Evolutionary conservation across 2,797 vertebrate genomes (phyloP), one percentile per base, ranked within the genome.

Genomic region (Morelia viridis): DNA sequence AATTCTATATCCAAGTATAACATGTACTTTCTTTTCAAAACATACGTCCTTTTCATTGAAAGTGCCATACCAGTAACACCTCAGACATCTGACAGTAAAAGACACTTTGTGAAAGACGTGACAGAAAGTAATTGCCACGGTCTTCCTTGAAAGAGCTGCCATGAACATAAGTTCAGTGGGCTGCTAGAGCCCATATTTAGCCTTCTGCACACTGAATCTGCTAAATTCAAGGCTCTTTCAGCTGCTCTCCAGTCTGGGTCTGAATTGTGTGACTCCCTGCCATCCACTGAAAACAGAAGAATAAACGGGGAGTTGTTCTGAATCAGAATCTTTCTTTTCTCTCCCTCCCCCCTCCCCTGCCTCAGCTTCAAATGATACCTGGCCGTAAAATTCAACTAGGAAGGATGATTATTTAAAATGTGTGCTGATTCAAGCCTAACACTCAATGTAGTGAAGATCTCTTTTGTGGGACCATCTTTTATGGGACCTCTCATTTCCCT

Each of bases 401-500:
- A 87, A 11, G 22, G 61, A 53, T 53, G 86, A 53, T 91, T 60
- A 71, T 71, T 91, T 93, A 71, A 93, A 88, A 91, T 60, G n/a
- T 85, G 7, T 88, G 90, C 92, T 93, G 87, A 93, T 93, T 89
- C 87, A 91, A 85, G 57, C 24, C 41, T 85, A 88, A 89, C 8
- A 53, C 24, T 60, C 65, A n/a, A 10, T 60, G 76, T 8, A 57
- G 50, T 89, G 62, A 85, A 84, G 76, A 64, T 89, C 62, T 89
- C 92, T 91, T 93, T 85, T 61, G 61, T 68, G 86, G 85, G 92
- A 91, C 28, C 84, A 76, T 88, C 92, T 91, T 93, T 85, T 85
- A 53, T 61, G 89, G 89, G 92, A 93, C 28, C 68, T 41, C n/a
- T 71, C 71, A 46, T 93, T 62, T 88, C 92, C 71, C 85, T 58